Evolutionary conservation across 2,888 invertebrate species (phyloP).

Genomic region (Shargacucullia verbasci): DNA sequence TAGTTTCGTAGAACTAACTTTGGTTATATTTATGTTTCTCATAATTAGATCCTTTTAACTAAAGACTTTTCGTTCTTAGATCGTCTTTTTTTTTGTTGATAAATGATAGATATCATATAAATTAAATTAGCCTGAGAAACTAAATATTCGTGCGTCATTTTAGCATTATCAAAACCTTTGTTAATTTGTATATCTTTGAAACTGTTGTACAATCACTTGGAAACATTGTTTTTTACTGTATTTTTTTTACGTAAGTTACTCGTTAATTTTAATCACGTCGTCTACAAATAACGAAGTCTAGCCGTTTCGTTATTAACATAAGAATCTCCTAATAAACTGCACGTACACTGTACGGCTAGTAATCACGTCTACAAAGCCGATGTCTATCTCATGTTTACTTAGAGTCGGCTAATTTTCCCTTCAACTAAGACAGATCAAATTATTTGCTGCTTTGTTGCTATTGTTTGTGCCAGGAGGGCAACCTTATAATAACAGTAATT

Average conservation of each 20-base stretch:
- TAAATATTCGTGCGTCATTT: no score
- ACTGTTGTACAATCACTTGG: background rate
- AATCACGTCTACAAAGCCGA: conserved; percentile 22
- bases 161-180: no score
- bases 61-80: no score
- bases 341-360: conserved; percentile 15
- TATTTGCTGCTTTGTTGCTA: conserved; percentile 14
- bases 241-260: conserved; percentile 20
- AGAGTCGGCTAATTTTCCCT: conserved; percentile 26
- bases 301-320: conserved; percentile 42
- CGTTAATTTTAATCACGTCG: conserved; percentile 40
- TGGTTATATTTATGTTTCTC: no score
- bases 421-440: conserved; percentile 28
- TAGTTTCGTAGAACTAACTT: no score
- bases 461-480: conserved; percentile 32
- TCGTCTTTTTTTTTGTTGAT: no score
- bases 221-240: conserved; percentile 6
- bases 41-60: no score
- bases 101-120: no score
- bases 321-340: conserved; percentile 49
- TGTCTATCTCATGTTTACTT: conserved; percentile 20
- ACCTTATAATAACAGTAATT: conserved; percentile 58
- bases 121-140: no score
- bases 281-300: conserved; percentile 29
- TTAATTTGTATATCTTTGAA: background rate